phyloP scores from a whole-genome alignment of 1,140 invertebrate species.

The Drosophila micromelanica region DNA sequence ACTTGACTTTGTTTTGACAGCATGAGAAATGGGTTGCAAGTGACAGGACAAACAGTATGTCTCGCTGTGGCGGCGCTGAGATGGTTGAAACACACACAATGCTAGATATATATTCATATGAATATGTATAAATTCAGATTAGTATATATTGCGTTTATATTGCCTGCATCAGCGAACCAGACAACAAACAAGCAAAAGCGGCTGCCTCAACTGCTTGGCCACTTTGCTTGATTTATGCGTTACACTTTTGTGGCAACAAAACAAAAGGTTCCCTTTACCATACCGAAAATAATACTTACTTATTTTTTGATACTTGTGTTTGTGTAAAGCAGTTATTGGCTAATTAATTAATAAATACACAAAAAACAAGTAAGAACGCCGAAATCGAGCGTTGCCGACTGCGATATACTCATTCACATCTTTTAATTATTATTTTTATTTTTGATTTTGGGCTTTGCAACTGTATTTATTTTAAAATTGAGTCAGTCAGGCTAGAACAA shows the following conservation, averaged over 20 bases:
- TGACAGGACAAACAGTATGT: constrained; percentile 3
- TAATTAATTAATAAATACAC: constrained; percentile 66
- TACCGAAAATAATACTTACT: not conserved
- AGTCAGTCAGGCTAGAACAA: no score
- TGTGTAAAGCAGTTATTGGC: constrained; percentile 53
- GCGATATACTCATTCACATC: not conserved
- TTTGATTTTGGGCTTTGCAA: no score
- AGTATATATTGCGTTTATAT: not conserved
- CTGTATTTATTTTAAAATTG: no score
- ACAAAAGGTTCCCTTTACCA: constrained; percentile 1
- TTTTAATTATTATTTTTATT: no score
- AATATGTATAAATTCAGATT: not conserved
- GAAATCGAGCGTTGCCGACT: not conserved
- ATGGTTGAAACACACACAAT: constrained; percentile 4
- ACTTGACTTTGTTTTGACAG: constrained; percentile 75
- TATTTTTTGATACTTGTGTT: constrained; percentile 2
- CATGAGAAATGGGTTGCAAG: constrained; percentile 62
- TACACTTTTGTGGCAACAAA: constrained; percentile 1
- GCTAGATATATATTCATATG: not conserved
- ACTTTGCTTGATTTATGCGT: constrained; percentile 37
- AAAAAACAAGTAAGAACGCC: not conserved
- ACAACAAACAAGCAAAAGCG: not conserved
- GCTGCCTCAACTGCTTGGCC: constrained; percentile 4
- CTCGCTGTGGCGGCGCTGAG: not conserved
- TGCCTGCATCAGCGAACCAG: constrained; percentile 1